Evolutionary conservation across 1,140 invertebrate genomes (phyloP).

Genomic region (Pararge aegeria): DNA sequence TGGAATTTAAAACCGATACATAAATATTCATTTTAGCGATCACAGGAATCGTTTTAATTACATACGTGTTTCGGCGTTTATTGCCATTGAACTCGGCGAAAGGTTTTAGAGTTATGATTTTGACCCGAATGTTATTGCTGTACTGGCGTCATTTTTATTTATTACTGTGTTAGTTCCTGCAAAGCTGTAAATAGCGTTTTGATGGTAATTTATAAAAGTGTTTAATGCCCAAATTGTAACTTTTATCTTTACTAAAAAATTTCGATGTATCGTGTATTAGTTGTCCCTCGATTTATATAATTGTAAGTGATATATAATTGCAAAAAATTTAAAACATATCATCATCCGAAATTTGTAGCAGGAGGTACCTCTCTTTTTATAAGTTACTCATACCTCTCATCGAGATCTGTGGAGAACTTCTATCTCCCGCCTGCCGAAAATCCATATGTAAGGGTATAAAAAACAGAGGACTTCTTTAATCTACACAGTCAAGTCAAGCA

Average conservation of each 20-base stretch:
- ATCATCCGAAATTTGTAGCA: too few relatives aligned
- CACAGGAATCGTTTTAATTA: constrained; percentile 16
- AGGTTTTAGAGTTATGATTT: constrained; percentile 8
- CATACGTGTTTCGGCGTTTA: constrained; percentile 9
- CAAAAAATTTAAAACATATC: too few relatives aligned
- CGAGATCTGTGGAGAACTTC: too few relatives aligned
- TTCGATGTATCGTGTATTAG: too few relatives aligned
- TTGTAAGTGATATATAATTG: background rate
- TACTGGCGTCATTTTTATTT: background rate
- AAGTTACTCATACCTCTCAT: too few relatives aligned
- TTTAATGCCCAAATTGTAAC: background rate
- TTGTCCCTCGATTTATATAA: too few relatives aligned
- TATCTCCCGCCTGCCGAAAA: too few relatives aligned
- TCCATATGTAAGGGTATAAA: too few relatives aligned
- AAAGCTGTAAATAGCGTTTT: background rate
- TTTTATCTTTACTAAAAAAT: too few relatives aligned
- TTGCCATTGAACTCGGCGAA: constrained; percentile 7
- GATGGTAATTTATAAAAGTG: background rate
- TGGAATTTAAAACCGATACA: constrained; percentile 19
- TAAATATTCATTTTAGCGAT: constrained; percentile 29
- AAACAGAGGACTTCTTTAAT: too few relatives aligned
- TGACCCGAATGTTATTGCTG: background rate
- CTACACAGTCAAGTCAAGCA: too few relatives aligned
- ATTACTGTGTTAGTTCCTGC: background rate
- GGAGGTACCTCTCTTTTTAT: too few relatives aligned